phyloP scores from a whole-genome alignment of 2,113 vertebrate species.

The Prunella himalayana region DNA sequence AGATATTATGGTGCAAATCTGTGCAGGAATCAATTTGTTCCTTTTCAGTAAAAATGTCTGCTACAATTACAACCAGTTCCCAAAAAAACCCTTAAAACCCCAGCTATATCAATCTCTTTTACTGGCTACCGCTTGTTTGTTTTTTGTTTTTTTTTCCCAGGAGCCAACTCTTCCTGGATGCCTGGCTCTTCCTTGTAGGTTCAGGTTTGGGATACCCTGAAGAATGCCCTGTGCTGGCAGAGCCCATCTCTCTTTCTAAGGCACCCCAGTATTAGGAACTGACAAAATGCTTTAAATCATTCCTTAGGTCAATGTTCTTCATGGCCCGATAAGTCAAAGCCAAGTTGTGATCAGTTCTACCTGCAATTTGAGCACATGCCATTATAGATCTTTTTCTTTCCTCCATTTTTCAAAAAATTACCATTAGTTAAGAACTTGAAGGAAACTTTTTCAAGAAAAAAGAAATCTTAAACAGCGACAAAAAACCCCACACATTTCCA shows the following conservation, averaged over 20 bases:
- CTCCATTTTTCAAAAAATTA: background rate
- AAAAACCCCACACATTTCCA: rapidly evolving
- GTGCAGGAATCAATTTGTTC: background rate
- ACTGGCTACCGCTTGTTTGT: background rate
- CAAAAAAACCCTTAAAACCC: background rate
- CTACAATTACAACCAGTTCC: background rate
- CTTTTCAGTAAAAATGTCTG: background rate
- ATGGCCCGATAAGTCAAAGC: background rate
- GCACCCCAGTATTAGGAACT: background rate
- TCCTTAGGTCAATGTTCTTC: background rate
- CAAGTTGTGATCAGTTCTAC: background rate
- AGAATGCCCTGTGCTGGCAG: background rate
- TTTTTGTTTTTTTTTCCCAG: background rate
- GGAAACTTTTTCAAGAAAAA: background rate
- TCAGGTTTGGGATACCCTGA: background rate
- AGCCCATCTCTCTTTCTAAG: background rate
- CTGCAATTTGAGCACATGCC: background rate
- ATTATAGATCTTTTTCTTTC: background rate
- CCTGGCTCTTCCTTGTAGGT: background rate
- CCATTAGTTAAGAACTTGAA: background rate
- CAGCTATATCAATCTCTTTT: background rate
- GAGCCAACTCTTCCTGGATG: background rate
- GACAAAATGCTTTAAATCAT: background rate
- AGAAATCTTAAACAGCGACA: background rate
- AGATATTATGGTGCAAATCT: background rate